Conservation (phyloP, 2,888 invertebrate species). For the Pardosa pseudoannulata region DNA sequence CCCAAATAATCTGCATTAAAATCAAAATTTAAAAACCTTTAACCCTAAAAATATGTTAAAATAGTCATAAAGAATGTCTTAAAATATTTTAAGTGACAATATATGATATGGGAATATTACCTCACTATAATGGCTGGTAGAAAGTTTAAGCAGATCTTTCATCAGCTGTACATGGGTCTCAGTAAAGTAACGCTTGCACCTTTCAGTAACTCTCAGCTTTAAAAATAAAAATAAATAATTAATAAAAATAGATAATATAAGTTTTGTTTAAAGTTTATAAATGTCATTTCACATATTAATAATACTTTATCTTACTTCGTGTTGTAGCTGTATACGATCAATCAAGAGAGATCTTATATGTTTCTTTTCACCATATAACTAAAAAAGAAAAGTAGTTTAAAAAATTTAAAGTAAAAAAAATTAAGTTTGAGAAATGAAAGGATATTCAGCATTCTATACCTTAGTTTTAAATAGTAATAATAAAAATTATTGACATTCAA, state of each 20-base stretch:
- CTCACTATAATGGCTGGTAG: constrained; percentile 84
- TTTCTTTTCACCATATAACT: constrained; percentile 82
- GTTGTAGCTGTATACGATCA: constrained; percentile 84
- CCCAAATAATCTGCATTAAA: no score
- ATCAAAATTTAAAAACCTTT: neutral
- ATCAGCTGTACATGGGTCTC: constrained; percentile 82
- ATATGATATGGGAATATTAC: no score
- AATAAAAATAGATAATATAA: no score
- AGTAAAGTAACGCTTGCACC: constrained; percentile 79
- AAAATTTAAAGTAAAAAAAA: no score
- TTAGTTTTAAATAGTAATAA: no score
- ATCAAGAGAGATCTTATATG: constrained; percentile 83
- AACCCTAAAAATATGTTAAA: no score
- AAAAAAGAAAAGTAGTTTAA: constrained; percentile 73
- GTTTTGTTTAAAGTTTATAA: no score
- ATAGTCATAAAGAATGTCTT: no score
- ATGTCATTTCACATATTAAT: neutral
- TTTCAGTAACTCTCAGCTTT: constrained; percentile 78
- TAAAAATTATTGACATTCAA: no score
- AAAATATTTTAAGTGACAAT: no score
- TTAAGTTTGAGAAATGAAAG: no score
- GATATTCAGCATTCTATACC: no score
- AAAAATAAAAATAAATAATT: constrained; percentile 53
- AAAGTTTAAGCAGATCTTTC: constrained; percentile 82
- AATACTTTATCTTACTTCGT: constrained; percentile 79